Percentiles rank a stretch among this genome's conserved stretches.
Conservation (phyloP, 2,797 vertebrate species). For the Bovichtus diacanthus region DNA sequence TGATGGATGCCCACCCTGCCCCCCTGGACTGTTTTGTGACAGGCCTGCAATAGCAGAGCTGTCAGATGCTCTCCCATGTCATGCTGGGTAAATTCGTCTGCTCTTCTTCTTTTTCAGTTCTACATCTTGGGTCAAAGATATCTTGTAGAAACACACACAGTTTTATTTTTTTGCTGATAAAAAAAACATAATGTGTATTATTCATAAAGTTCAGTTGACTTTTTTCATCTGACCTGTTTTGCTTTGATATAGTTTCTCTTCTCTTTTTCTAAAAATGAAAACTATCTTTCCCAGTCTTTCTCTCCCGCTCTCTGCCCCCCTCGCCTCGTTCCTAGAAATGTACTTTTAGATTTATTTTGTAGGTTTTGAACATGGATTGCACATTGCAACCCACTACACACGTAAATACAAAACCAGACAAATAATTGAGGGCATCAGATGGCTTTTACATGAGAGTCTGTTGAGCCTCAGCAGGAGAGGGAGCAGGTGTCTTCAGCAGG, state of each 20-base stretch:
- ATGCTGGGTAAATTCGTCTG: conserved; percentile 85
- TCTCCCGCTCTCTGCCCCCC: not conserved
- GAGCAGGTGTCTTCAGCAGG: conserved; percentile 21
- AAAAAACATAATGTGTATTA: not conserved
- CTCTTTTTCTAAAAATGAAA: not conserved
- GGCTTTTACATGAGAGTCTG: conserved; percentile 6
- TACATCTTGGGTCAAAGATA: not conserved
- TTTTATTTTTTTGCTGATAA: not conserved
- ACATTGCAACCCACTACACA: not conserved
- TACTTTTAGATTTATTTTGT: conserved; percentile 3
- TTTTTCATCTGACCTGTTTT: not conserved
- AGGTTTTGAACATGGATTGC: conserved; percentile 17
- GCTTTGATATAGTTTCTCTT: too few relatives aligned
- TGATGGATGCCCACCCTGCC: conserved; percentile 88
- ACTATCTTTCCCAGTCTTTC: not conserved
- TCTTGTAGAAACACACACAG: not conserved
- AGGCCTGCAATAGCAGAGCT: conserved; percentile 80
- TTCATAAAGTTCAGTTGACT: not conserved
- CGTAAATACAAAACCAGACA: conserved; percentile 6
- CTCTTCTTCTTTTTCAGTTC: conserved; percentile 24
- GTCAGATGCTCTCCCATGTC: conserved; percentile 83
- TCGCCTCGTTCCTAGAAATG: not conserved
- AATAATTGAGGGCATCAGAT: conserved; percentile 21
- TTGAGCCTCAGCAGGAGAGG: conserved; percentile 12
- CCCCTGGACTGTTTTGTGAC: conserved; percentile 88